These are phyloP conservation scores for Chrysemys picta DNA, from an alignment of 2,113 vertebrate species.

Conservation along the genomic window DNA sequence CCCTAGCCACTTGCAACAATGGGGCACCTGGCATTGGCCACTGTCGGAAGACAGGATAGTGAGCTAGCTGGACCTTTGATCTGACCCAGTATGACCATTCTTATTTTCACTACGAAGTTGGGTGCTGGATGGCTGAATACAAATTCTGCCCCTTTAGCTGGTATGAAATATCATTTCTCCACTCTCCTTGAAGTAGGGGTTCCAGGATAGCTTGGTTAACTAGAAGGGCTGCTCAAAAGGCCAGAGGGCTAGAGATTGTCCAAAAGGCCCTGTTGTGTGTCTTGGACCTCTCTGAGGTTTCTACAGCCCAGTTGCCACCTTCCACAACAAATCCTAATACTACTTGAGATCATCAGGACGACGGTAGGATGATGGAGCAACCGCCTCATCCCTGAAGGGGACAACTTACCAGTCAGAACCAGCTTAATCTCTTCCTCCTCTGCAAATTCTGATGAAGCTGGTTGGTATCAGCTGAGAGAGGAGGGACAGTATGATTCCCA, in stretches of 20 bases:
- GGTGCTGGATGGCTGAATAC: neutral
- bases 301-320: neutral
- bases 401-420: neutral
- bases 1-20: neutral
- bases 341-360: neutral
- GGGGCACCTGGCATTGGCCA: too few species aligned
- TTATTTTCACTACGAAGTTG: neutral
- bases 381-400: neutral
- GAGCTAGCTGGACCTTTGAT: too few species aligned
- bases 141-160: neutral
- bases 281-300: neutral
- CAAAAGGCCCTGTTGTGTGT: neutral
- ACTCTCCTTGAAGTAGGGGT: neutral
- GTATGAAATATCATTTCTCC: neutral
- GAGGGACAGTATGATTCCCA: neutral
- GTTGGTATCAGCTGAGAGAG: neutral
- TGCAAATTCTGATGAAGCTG: neutral
- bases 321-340: neutral
- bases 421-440: neutral
- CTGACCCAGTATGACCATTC: too few species aligned
- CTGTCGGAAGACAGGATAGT: too few species aligned
- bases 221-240: neutral
- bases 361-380: neutral
- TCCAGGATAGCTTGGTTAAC: neutral
- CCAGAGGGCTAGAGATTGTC: neutral